These are phyloP conservation scores for Spinibarbus caldwelli DNA, from an alignment of 2,797 vertebrate species.

Conservation along the genomic window DNA sequence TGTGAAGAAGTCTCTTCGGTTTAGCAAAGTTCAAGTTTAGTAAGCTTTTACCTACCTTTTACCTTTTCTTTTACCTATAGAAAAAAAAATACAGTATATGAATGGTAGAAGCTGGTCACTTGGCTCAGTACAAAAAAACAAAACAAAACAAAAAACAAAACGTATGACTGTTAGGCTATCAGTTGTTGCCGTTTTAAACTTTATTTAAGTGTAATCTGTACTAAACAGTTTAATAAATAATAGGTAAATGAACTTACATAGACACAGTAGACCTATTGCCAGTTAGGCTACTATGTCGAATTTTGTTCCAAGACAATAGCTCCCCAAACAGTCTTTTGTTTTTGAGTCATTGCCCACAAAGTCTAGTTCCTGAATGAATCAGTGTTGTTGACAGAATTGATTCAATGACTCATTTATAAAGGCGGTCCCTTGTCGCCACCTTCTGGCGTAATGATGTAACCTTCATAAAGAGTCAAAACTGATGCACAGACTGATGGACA, in stretches of 20 bases:
- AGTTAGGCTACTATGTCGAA: neutral
- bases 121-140: neutral
- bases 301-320: neutral
- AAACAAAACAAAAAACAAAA: neutral
- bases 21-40: neutral
- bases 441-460: neutral
- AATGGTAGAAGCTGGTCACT: neutral
- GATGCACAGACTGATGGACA: neutral
- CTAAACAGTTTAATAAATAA: neutral
- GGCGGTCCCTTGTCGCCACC: neutral
- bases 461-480: neutral
- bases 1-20: neutral
- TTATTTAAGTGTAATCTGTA: neutral
- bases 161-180: neutral
- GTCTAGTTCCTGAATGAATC: neutral
- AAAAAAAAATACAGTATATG: too few species aligned
- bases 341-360: neutral
- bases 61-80: neutral
- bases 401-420: neutral
- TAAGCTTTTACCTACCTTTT: neutral
- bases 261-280: neutral
- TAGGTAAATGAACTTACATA: neutral
- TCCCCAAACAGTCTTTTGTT: neutral
- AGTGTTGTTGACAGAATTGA: neutral
- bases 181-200: neutral